Evolutionary conservation across 2,797 vertebrate genomes (phyloP), one percentile per base, ranked within the genome.

Genomic region (Podarcis lilfordi): DNA sequence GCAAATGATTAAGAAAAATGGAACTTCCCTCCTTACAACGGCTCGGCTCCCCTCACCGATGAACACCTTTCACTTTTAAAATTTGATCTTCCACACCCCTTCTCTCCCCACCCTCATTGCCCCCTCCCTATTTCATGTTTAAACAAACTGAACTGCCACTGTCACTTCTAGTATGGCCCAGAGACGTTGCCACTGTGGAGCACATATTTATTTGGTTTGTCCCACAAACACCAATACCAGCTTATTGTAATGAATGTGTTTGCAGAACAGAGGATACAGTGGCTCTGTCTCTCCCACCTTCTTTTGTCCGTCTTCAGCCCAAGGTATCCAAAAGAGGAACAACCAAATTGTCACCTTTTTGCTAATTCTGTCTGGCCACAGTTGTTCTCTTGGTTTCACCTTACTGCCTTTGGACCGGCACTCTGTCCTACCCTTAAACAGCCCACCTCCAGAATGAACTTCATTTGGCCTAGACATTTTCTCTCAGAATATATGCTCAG

Each of bases 281-380:
- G 35, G 27, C 29, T 43, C 35, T 50, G 2, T 17, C 25, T 76
- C 8, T 45, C 50, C 59, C 21, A 45, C 7, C 23, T 84, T 17
- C 11, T 17, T 50, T 35, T 7, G 32, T 19, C 15, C 59, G 21
- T 74, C 7, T 75, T 59, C 11, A 37, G 50, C 59, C 43, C 15
- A 50, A 71, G 66, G 66, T 11, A 66, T 25, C 7, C 27, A 64
- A 66, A 32, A n/a, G 23, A 74, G 32, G 4, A 2, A 11, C 50
- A 5, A 9, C 23, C 23, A 40, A 50, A n/a, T 2, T 23, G 17
- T 79, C 9, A 6, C 0, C 7, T 80, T 64, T 0, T 19, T 71
- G 27, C 27, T 88, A 10, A 17, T 55, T 3, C 45, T 0, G 0
- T 77, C 75, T 35, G n/a, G 32, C 83, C 13, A 0, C 0, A 43